Evolutionary conservation across 2,797 vertebrate genomes (phyloP), one percentile per base, ranked within the genome.

Genomic region (Enteromius afrohamiltoni): DNA sequence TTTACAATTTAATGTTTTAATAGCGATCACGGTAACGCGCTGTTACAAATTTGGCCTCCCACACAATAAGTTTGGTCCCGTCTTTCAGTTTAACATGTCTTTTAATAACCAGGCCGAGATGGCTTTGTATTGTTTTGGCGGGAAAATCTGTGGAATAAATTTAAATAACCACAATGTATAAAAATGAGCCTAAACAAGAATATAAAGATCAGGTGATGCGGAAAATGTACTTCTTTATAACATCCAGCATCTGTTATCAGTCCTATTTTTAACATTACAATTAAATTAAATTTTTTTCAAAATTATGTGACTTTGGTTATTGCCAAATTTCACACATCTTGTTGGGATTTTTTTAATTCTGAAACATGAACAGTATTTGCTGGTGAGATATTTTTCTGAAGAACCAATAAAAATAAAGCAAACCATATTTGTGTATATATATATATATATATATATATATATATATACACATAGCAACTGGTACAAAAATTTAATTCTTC

Each of bases 21-120:
- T 90, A 87, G 89, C 87, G 88, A 92, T 64, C 84, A 82, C 69
- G 83, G 40, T 85, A 85, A 91, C 89, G 89, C 83, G 89, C 49
- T 16, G 31, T 14, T 16, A 75, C 62, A 82, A 53, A 79, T 79
- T 75, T 86, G 80, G 81, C 62, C 64, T 82, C 82, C 65, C 51
- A 79, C 67, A 40, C 31, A 60, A 34, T 73, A 75, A 45, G 51
- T 83, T 80, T 83, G 81, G 81, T 86, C 85, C 62, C 69, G 60
- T 83, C 68, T 73, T 21, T n/a, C 13, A 21, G 55, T 21, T 62
- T 40, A 47, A 26, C 68, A 29, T 8, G 6, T 75, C 16, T 51
- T 53, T 62, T 40, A 55, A 62, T 62, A n/a, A 68, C 37, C 21
- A 68, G 65, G 7, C n/a, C 31, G 31, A 14, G 31, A 58, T 37